A percentile compares a stretch with the other conserved stretches of the same genome.
These are phyloP conservation scores for Bursaphelenchus mucronatus DNA, from an alignment of 1,140 invertebrate genomes.

Conservation along the genomic window DNA sequence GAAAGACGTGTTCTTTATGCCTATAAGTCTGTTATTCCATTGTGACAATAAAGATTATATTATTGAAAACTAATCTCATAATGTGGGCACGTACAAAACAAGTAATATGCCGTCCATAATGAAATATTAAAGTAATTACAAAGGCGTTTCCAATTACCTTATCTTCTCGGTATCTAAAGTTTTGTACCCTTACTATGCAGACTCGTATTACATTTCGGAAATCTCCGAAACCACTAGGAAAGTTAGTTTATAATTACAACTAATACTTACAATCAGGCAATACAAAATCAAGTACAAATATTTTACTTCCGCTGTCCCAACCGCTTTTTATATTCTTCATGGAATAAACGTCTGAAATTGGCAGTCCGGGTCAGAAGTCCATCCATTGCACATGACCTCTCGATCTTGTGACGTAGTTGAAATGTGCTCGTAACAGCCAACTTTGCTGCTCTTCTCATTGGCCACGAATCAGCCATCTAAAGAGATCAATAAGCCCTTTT, in stretches of 20 bases:
- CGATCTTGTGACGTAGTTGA: neutral
- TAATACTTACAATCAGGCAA: neutral
- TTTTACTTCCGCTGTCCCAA: conserved; percentile 9
- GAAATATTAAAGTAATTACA: neutral
- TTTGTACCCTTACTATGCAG: neutral
- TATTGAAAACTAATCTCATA: too few relatives aligned
- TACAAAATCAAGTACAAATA: neutral
- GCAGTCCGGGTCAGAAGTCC: neutral
- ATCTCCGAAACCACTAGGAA: neutral
- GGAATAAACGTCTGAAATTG: conserved; percentile 15
- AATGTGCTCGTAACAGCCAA: conserved; percentile 16
- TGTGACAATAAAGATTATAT: too few relatives aligned
- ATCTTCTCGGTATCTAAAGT: neutral
- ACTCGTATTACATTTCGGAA: neutral
- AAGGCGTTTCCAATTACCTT: neutral
- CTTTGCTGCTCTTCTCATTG: conserved; percentile 20
- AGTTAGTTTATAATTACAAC: neutral
- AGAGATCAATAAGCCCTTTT: conserved; percentile 1
- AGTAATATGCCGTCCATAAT: neutral
- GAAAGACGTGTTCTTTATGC: too few relatives aligned
- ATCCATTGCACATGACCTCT: neutral
- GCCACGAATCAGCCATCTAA: conserved; percentile 25
- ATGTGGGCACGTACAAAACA: too few relatives aligned
- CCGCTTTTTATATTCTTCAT: conserved; percentile 28
- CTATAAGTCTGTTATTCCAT: too few relatives aligned